Evolutionary conservation across 2,888 invertebrate genomes (phyloP).

Genomic region (Clanis bilineata): DNA sequence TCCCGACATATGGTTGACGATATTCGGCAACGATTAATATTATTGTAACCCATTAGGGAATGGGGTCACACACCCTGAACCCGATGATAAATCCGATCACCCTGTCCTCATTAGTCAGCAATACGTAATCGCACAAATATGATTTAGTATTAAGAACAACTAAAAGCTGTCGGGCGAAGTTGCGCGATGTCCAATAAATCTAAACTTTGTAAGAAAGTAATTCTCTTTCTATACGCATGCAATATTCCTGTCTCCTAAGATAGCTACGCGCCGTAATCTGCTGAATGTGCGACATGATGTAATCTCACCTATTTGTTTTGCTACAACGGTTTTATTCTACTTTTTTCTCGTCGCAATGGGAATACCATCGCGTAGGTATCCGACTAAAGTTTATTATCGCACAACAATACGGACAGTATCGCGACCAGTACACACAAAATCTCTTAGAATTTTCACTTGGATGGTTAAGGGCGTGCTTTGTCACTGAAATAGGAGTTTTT

Average conservation of each 20-base stretch:
- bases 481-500: conserved; percentile 75
- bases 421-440: conserved; percentile 55
- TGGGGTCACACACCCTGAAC: conserved; percentile 15
- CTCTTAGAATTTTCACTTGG: conserved; percentile 66
- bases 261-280: conserved; percentile 64
- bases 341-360: conserved; percentile 43
- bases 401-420: conserved; percentile 48
- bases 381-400: conserved; percentile 41
- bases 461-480: conserved; percentile 67
- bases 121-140: conserved; percentile 65
- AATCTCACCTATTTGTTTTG: conserved; percentile 60
- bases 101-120: conserved; percentile 58
- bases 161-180: conserved; percentile 65
- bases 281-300: conserved; percentile 61
- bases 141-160: conserved; percentile 74
- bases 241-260: conserved; percentile 66
- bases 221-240: conserved; percentile 69
- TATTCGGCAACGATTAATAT: not conserved
- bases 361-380: conserved; percentile 50
- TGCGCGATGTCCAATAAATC: conserved; percentile 76
- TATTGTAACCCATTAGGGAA: conserved; percentile 8
- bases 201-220: conserved; percentile 76
- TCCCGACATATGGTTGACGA: not conserved
- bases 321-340: conserved; percentile 45
- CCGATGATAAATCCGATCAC: conserved; percentile 30